Evolutionary conservation across 2,888 invertebrate genomes (phyloP), one percentile per base, ranked within the genome.

Genomic region (Erynnis tages): DNA sequence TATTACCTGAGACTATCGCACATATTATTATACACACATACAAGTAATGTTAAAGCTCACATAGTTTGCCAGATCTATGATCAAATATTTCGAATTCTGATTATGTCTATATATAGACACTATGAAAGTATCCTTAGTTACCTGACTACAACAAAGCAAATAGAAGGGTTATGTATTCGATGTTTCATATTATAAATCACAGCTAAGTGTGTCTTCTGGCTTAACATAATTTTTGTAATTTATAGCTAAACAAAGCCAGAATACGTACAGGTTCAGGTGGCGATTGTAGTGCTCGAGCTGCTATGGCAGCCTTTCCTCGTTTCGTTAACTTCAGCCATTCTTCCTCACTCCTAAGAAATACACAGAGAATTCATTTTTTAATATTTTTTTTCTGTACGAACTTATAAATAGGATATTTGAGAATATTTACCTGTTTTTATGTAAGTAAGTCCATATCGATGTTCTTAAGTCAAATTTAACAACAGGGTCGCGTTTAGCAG

Each of bases 371-470:
- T 5, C 4, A 21, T 4, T 21, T 21, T 21, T 21, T 3, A 4
- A 27, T 8, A 27, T 27, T 27, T 27, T 8, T 27, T 27, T 19
- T 10, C 5, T 37, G 4, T 6, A 14, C n/a, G 16, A 1, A 13
- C 1, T 34, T 16, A 8, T 8, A 14, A 35, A 35, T 29, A 29
- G 11, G 1, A 10, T 29, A 40, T 14, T 11, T n/a, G n/a, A n/a
- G n/a, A n/a, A 11, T 7, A 41, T 46, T 54, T 32, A 88, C 89
- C 81, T 85, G 71, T 93, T 92, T 52, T 97, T 91, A 77, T 98
- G 98, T 49, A 98, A 87, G 78, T 98, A 98, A n/a, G 98, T 96
- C 98, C 98, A 98, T 21, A 97, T 93, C 67, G 98, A 97, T 2
- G 96, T 92, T 65, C 96, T 94, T 1, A 96, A 94, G 76, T 98